Evolutionary conservation across 2,797 vertebrate genomes (phyloP).

Genomic region (Luscinia megarhynchos): DNA sequence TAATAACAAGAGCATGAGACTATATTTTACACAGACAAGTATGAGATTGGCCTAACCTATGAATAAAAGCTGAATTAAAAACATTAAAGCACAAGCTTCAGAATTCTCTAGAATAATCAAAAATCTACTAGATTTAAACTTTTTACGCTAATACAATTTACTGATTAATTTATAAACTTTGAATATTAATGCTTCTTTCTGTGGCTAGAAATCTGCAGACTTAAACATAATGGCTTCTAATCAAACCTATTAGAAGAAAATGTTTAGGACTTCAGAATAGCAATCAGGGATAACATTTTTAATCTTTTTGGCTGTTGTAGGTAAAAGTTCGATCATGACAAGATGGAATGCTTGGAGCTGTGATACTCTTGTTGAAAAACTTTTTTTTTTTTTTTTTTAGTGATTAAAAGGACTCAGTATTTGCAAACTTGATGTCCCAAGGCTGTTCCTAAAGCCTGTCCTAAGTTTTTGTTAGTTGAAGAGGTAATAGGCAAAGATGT

Average conservation of each 20-base stretch:
- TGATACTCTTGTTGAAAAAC: background rate
- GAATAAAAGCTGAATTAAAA: background rate
- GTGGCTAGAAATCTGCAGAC: background rate
- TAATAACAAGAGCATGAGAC: background rate
- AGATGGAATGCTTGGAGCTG: background rate
- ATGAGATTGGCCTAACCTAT: background rate
- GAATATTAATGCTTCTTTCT: background rate
- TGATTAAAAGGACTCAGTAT: background rate
- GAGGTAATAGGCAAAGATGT: background rate
- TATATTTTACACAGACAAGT: background rate
- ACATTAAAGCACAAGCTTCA: background rate
- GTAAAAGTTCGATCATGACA: background rate
- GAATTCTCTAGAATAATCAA: background rate
- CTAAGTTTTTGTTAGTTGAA: background rate
- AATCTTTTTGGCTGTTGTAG: background rate
- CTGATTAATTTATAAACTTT: background rate
- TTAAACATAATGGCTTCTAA: background rate
- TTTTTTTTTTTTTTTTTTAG: background rate
- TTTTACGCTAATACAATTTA: background rate
- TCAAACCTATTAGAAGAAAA: background rate
- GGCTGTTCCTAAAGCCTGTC: background rate
- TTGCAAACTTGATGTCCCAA: background rate
- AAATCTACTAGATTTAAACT: background rate
- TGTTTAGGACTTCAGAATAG: background rate
- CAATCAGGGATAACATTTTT: no score